phyloP scores from a whole-genome alignment of 2,888 invertebrate genomes.

The Acrobasis repandana region DNA sequence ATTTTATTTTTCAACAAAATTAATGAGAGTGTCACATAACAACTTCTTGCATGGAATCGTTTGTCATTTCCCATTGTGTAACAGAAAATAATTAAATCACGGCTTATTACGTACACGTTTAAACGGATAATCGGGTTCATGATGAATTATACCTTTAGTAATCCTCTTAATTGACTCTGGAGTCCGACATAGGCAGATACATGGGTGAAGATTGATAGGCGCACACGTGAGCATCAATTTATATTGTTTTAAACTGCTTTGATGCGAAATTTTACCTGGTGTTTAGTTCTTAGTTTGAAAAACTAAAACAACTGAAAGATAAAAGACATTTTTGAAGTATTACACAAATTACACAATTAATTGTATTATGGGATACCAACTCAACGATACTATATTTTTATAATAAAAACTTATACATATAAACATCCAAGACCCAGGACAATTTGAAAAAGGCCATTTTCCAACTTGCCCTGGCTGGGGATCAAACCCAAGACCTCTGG shows the following conservation, averaged over 20 bases:
- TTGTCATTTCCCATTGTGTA: slow-evolving; percentile 16
- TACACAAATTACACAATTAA: no score
- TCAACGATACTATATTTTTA: no score
- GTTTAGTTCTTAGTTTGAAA: neutral
- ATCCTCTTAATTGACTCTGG: slow-evolving; percentile 22
- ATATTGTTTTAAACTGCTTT: neutral
- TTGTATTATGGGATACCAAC: no score
- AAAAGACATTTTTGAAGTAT: no score
- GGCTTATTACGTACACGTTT: slow-evolving; percentile 20
- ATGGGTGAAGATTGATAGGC: slow-evolving; percentile 11
- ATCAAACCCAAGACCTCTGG: no score
- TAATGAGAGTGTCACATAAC: slow-evolving; percentile 17
- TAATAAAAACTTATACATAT: no score
- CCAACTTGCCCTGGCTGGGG: no score
- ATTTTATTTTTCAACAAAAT: slow-evolving; percentile 14
- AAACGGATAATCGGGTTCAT: slow-evolving; percentile 20
- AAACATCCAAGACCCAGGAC: no score
- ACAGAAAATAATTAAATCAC: slow-evolving; percentile 17
- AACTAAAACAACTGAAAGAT: no score
- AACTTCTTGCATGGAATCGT: slow-evolving; percentile 16
- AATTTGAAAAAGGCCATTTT: no score
- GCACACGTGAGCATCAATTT: neutral
- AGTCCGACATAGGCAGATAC: slow-evolving; percentile 16
- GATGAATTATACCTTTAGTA: slow-evolving; percentile 21
- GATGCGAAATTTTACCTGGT: neutral